phyloP scores from a whole-genome alignment of 2,113 vertebrate species.

The Orthochromis indermauri region DNA sequence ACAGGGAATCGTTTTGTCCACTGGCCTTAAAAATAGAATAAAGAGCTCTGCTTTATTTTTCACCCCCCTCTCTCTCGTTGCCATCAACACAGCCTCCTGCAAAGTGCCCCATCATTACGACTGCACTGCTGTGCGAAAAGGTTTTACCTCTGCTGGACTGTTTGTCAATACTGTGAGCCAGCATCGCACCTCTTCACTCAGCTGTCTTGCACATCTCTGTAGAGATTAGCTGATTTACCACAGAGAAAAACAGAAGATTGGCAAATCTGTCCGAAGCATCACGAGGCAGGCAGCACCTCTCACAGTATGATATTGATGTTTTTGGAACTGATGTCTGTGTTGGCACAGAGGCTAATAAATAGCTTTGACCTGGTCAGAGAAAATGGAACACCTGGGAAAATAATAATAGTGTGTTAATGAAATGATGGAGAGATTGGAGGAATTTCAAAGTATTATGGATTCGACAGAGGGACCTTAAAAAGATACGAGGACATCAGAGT shows the following conservation, averaged over 20 bases:
- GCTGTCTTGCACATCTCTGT: neutral
- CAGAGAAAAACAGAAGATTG: neutral
- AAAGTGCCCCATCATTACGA: neutral
- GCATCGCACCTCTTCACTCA: constrained; percentile 12
- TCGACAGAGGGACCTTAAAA: neutral
- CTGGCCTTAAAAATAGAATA: neutral
- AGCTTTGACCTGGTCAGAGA: constrained; percentile 17
- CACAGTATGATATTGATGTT: constrained; percentile 30
- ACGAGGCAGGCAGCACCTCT: neutral
- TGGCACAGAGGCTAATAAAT: constrained; percentile 17
- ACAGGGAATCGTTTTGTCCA: neutral
- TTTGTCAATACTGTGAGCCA: constrained; percentile 27
- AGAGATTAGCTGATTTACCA: neutral
- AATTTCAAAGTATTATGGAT: neutral
- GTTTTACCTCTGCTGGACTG: constrained; percentile 10
- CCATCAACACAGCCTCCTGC: neutral
- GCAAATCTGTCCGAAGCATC: constrained; percentile 7
- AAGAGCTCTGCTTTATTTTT: neutral
- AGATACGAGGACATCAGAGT: neutral
- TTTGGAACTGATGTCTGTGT: constrained; percentile 19
- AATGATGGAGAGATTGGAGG: neutral
- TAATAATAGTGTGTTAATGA: neutral
- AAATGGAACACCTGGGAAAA: constrained; percentile 8
- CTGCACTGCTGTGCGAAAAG: neutral
- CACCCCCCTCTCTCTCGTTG: neutral